These are phyloP conservation scores for Myoxocephalus aenaeus DNA, from an alignment of 2,797 vertebrate species.

Conservation along the genomic window DNA sequence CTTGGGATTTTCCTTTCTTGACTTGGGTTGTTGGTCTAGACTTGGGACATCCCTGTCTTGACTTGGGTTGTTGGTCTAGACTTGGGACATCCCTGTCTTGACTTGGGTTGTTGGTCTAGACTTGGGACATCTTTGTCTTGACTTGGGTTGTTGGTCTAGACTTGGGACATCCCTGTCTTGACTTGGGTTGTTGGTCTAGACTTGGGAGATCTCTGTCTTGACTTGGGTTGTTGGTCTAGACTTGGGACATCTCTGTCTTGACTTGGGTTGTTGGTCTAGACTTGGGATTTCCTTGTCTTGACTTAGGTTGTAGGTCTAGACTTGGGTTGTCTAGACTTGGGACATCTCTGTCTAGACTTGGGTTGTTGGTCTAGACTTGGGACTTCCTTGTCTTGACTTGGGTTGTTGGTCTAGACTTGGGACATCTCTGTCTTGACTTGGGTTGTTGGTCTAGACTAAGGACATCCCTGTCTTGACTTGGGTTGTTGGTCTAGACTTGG, in stretches of 20 bases:
- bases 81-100: neutral
- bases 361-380: neutral
- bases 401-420: neutral
- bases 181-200: neutral
- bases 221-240: neutral
- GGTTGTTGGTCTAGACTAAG: neutral
- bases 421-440: neutral
- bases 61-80: neutral
- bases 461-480: neutral
- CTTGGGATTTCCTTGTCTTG: neutral
- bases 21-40: neutral
- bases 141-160: neutral
- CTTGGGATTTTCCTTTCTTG: neutral
- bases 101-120: neutral
- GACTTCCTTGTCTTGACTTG: neutral
- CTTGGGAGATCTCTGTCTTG: neutral
- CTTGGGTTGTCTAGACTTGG: neutral
- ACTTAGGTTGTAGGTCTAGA: neutral
- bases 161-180: neutral
- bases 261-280: neutral
- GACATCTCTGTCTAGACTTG: neutral
- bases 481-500: neutral
- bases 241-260: neutral
- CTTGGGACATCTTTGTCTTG: neutral
- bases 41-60: neutral